Base-by-base conservation (phyloP, 2,888 invertebrate species). In the Tyria jacobaeae region DNA sequence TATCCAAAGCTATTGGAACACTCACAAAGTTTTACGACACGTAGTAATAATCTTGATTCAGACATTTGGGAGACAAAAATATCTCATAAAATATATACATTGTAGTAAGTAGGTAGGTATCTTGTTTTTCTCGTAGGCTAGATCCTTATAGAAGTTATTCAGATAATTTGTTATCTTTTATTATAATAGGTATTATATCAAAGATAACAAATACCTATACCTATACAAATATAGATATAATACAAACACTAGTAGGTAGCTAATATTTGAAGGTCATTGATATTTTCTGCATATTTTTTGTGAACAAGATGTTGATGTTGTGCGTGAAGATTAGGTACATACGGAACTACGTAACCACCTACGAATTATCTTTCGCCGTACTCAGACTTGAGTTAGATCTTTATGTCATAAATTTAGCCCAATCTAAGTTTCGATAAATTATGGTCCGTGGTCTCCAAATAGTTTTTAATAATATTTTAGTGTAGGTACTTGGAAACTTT, bases 261-360 rank as follows among this genome's bases (percentile, higher is more conserved):
- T 4, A 21, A 44, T 44, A 21, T 44, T 44, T 44, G 21, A 44
- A 44, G 44, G 44, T 44, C 44, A 44, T 44, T 44, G 21, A 44
- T 21, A 44, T 12, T 44, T 21, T 12, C 44, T 21, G 44, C 12
- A 44, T 12, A 21, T 44, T 44, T 44, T 17, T 44, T 21, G 21
- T 44, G 44, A 44, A 44, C 21, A 44, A 44, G 44, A 44, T 3
- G 12, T 3, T 12, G 5, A 1, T 44, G 5, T 12, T n/a, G n/a
- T n/a, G n/a, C n/a, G n/a, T n/a, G n/a, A n/a, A n/a, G n/a, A n/a
- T n/a, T n/a, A n/a, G n/a, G n/a, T n/a, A n/a, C n/a, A n/a, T n/a
- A n/a, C n/a, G n/a, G n/a, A 12, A 44, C 21, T 44, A 44, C 12
- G 3, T 44, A 44, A 44, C 44, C 44, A 21, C 10, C 21, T 44